Evolutionary conservation across 2,113 vertebrate genomes (phyloP).

Genomic region (Eulemur rufifrons): DNA sequence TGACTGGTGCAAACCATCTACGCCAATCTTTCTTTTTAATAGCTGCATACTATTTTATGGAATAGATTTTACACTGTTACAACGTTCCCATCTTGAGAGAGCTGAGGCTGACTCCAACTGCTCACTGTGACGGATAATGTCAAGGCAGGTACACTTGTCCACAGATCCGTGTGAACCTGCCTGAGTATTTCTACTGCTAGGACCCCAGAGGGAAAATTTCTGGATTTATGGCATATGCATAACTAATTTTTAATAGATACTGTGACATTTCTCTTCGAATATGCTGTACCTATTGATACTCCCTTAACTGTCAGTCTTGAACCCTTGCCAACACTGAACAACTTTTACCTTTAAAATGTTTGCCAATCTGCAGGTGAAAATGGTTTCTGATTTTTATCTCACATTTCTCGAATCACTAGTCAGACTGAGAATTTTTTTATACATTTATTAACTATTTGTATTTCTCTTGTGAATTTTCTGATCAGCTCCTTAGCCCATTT

Average conservation of each 20-base stretch:
- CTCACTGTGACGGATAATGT: fast-evolving
- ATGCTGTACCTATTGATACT: background rate
- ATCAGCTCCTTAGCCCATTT: background rate
- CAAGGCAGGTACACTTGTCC: too few relatives aligned
- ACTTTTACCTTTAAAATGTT: background rate
- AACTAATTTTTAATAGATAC: too few relatives aligned
- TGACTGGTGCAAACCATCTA: background rate
- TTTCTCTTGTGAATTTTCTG: background rate
- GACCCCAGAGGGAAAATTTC: too few relatives aligned
- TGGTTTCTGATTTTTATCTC: background rate
- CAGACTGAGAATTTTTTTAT: background rate
- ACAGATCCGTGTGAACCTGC: background rate
- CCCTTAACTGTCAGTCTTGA: background rate
- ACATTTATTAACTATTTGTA: too few relatives aligned
- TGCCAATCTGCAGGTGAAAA: background rate
- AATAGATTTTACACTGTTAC: background rate
- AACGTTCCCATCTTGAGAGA: background rate
- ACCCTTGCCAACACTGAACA: background rate
- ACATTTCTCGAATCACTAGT: background rate
- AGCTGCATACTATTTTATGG: background rate
- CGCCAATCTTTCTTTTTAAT: background rate
- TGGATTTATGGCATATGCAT: fast-evolving
- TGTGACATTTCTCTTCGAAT: background rate
- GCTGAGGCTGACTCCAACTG: fast-evolving
- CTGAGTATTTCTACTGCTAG: background rate